Base-by-base conservation (phyloP, 2,113 vertebrate genomes). In the Manacus vitellinus region DNA sequence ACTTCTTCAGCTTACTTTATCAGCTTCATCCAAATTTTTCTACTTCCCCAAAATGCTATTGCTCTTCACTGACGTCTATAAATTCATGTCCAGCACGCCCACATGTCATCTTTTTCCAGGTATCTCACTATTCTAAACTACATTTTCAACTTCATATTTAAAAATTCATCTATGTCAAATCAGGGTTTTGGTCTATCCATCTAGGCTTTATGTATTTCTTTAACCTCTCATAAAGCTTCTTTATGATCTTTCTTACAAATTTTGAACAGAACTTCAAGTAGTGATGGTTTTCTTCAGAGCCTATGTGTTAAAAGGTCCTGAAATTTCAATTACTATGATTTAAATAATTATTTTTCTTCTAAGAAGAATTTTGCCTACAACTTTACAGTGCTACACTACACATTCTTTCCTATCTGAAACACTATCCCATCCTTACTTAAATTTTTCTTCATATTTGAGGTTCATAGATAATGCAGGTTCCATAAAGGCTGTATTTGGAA, bases 281-380 rank as follows among this genome's bases (percentile, higher is more conserved):
- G 11, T 22, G 66, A 16, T 51, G 16, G 6, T 61, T 79, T 73
- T 61, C 10, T 76, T 82, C 21, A 56, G 3, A 25, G 13, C 6
- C 63, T 1, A 0, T 41, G 6, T 39, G 20, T 37, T 56, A 37
- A 19, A 83, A 35, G 5, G 55, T 65, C 18, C 4, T 5, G 3
- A 68, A 46, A 59, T 52, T 84, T 55, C 39, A 3, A 23, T 76
- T 73, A 23, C 5, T 33, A 55, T 33, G 5, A 49, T 13, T 72
- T 28, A 63, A 82, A 37, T 27, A 31, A 66, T 66, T 43, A 5
- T 21, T 43, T 68, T 5, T 35, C 4, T 49, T 59, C 35, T 61
- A 73, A 63, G 23, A 71, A 37, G 9, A 51, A 35, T 59, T 91
- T 84, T 80, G 4, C 14, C 20, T 47, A 33, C 4, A 58, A 24